Base-by-base conservation (phyloP, 2,113 vertebrate genomes). In the Myiozetetes cayanensis region DNA sequence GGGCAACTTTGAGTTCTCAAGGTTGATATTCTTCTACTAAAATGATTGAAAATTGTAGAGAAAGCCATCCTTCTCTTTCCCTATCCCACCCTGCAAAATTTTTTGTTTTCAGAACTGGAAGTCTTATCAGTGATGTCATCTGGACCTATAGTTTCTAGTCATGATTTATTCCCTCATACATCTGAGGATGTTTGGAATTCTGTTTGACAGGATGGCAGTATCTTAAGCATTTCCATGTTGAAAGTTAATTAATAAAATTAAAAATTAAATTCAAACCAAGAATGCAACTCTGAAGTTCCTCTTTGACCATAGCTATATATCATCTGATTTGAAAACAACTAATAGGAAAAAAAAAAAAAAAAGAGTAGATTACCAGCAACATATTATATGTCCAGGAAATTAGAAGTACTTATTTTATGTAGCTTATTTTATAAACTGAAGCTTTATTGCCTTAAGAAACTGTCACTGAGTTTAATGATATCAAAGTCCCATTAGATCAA, bases 401-500 rank as follows among this genome's bases (percentile, higher is more conserved):
- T 24, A 71, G 73, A 93, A 58, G 11, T 76, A 28, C 80, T 81
- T 79, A 37, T 87, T 84, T 94, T 76, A 73, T 85, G 44, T 30
- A 70, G 50, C 49, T 67, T 88, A 56, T 71, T 87, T 92, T 89
- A n/a, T 86, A 53, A 89, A 11, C 23, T 79, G 39, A 50, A 84
- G 68, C 23, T 79, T 80, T 94, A 72, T 53, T 77, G 30, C 68
- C 16, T 58, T 72, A 59, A 93, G 85, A 94, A 91, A 30, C 44
- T 88, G 74, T 77, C 52, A 25, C 46, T 23, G 56, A 84, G 22
- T 63, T 85, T 93, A 94, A 75, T 79, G 72, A 67, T 90, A 13
- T 66, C 84, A 30, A 85, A 79, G 52, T 86, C 87, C 68, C 78
- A 89, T 97, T 97, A 95, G 37, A 71, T 65, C 37, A 86, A 95